phyloP scores from a whole-genome alignment of 2,888 invertebrate genomes.

The Himalopsyche japonica region DNA sequence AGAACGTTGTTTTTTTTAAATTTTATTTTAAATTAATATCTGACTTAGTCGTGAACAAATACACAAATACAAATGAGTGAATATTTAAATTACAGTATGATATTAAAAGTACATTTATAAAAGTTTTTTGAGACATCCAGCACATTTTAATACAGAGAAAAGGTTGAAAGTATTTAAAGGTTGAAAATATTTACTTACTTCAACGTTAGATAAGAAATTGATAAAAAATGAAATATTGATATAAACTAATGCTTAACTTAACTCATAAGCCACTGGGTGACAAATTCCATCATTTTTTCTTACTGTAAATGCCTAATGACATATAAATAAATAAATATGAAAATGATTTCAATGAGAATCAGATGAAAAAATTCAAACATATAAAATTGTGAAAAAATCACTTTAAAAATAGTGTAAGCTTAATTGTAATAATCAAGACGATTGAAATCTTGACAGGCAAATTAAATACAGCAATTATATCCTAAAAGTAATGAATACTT shows the following conservation, averaged over 20 bases:
- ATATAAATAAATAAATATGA: background rate
- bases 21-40: conserved; percentile 16
- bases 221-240: background rate
- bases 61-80: background rate
- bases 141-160: background rate
- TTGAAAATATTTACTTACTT: background rate
- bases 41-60: conserved; percentile 13
- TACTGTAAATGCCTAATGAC: background rate
- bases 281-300: background rate
- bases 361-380: background rate
- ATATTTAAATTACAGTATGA: background rate
- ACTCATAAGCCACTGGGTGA: background rate
- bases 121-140: conserved; percentile 22
- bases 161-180: background rate
- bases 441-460: background rate
- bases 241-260: background rate
- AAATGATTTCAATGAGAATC: background rate
- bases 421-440: background rate
- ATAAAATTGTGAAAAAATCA: background rate
- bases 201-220: background rate
- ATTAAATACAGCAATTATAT: background rate
- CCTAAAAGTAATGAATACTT: background rate
- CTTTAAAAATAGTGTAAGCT: background rate
- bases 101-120: conserved; percentile 8
- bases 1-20: background rate